Conservation (phyloP, 2,888 invertebrate genomes). For the Miltochrista miniata region DNA sequence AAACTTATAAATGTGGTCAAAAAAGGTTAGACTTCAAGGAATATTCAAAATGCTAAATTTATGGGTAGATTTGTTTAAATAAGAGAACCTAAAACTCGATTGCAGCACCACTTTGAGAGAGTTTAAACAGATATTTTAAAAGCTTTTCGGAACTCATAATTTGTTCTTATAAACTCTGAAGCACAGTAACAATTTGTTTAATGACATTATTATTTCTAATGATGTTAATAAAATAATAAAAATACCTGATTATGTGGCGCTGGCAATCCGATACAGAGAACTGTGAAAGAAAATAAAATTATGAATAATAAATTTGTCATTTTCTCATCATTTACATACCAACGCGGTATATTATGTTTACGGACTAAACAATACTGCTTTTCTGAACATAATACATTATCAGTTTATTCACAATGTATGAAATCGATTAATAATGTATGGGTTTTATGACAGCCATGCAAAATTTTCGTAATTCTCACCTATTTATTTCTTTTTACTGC, state of each 20-base stretch:
- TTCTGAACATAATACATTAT: conserved; percentile 7
- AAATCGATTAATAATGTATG: conserved; percentile 31
- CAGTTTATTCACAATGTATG: conserved; percentile 14
- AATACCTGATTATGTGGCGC: conserved; percentile 2
- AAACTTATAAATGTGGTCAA: background rate
- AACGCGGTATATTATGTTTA: conserved; percentile 1
- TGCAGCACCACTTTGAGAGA: too few species aligned
- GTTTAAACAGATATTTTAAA: too few species aligned
- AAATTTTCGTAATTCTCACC: conserved; percentile 25
- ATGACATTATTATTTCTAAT: background rate
- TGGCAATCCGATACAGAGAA: background rate
- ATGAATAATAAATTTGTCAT: conserved; percentile 4
- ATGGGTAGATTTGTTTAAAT: too few species aligned
- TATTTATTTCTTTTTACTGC: conserved; percentile 32
- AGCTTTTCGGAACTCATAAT: background rate
- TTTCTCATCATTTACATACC: conserved; percentile 1
- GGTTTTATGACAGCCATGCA: conserved; percentile 26
- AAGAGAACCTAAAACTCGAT: too few species aligned
- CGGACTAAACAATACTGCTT: conserved; percentile 4
- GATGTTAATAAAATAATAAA: background rate
- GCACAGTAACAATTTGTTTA: too few species aligned
- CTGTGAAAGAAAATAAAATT: background rate
- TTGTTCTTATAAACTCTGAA: too few species aligned
- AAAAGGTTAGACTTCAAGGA: too few species aligned
- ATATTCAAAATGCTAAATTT: too few species aligned